These are phyloP conservation scores for Dromaius novaehollandiae DNA, from an alignment of 2,113 vertebrate genomes.

Conservation along the genomic window DNA sequence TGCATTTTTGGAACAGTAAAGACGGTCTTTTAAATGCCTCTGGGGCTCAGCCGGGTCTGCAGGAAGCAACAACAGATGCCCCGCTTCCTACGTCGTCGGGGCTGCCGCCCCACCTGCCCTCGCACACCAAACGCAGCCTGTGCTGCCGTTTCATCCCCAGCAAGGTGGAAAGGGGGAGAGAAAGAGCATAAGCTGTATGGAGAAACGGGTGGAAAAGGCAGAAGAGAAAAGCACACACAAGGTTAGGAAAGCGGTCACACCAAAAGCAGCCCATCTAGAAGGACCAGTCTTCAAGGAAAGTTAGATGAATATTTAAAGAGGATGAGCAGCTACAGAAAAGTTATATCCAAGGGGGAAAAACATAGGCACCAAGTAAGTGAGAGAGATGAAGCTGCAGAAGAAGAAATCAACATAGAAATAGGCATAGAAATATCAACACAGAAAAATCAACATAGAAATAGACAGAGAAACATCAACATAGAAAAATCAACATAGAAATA, in stretches of 20 bases:
- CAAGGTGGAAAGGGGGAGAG: not conserved
- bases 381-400: not conserved
- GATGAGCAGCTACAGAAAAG: not conserved
- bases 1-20: not conserved
- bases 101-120: slow-evolving; percentile 24
- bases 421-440: too few species aligned
- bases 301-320: slow-evolving; percentile 19
- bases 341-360: not conserved
- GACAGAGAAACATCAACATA: not conserved
- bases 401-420: not conserved
- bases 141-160: slow-evolving; percentile 28
- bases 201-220: slow-evolving; percentile 19
- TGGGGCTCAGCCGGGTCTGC: not conserved
- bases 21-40: not conserved
- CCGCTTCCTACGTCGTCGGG: not conserved
- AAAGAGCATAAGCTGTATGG: not conserved
- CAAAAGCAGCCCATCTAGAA: slow-evolving; percentile 20
- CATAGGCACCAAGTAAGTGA: not conserved
- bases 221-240: not conserved
- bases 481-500: not conserved
- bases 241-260: slow-evolving; percentile 50
- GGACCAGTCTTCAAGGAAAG: slow-evolving; percentile 46
- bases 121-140: not conserved
- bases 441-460: not conserved
- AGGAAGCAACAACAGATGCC: not conserved